Base-by-base conservation (phyloP, 2,797 vertebrate species). In the Knipowitschia caucasica region DNA sequence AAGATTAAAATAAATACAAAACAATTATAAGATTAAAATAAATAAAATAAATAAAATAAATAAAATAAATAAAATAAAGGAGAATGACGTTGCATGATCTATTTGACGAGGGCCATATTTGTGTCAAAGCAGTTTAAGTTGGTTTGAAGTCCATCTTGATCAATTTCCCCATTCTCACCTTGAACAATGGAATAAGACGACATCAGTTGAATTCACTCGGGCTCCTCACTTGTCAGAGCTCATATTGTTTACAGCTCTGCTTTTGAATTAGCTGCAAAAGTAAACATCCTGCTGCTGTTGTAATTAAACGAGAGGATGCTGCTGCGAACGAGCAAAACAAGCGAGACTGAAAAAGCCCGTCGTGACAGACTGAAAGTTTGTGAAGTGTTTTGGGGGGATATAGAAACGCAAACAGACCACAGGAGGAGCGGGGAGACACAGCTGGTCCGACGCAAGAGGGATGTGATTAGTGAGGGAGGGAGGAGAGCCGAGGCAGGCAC, bases 391-490 rank as follows among this genome's bases (percentile, higher is more conserved):
- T 30, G 1, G 44, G 9, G 58, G 35, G 12, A 8, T 25, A 26
- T 55, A 31, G 43, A 39, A 42, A 59, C 27, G 21, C 29, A 60
- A 70, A 66, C 39, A 56, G 35, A 31, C 20, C 30, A 57, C 36
- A 27, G 56, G 38, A 67, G 61, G 57, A 61, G 56, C 30, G 55
- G 30, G 49, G 52, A 64, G 56, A 14, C 54, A 50, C 59, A 51
- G 34, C 59, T 27, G 53, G 50, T 26, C 27, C 8, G 11, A 15
- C 56, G 14, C 15, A 4, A 21, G 42, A 8, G 8, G 21, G 20
- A 38, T 38, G 36, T 30, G 36, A 54, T 58, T 35, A 29, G 29
- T 42, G 35, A 30, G 42, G 4, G 12, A 52, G 18, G 42, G 34
- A 56, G 61, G 56, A 29, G 34, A 25, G 26, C 39, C 34, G 33